phyloP scores from a whole-genome alignment of 2,113 vertebrate genomes.

The Ammodramus savannarum region DNA sequence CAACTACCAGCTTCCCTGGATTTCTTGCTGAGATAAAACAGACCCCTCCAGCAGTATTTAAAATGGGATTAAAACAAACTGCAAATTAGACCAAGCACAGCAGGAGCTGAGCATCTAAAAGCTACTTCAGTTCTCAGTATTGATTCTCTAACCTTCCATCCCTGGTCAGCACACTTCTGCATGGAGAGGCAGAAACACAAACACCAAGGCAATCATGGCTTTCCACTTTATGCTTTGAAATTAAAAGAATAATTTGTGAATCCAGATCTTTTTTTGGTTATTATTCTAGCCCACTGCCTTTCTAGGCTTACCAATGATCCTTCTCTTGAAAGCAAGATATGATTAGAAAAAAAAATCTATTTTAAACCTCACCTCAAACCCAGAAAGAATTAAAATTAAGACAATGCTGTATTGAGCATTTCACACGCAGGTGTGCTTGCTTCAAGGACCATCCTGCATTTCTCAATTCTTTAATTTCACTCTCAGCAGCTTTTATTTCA shows the following conservation, averaged over 20 bases:
- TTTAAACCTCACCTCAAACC: not conserved
- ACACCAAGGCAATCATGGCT: not conserved
- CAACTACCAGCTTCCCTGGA: not conserved
- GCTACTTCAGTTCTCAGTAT: slow-evolving; percentile 50
- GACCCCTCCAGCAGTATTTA: slow-evolving; percentile 13
- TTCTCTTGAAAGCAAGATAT: not conserved
- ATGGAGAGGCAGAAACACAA: not conserved
- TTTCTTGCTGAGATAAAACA: slow-evolving; percentile 10
- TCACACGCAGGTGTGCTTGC: not conserved
- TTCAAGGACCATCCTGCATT: not conserved
- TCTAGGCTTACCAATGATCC: not conserved
- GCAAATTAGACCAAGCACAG: slow-evolving; percentile 48
- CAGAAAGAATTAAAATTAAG: not conserved
- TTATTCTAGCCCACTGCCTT: not conserved
- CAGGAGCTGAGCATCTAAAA: slow-evolving; percentile 52
- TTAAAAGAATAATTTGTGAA: not conserved
- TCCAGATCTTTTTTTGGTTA: not conserved
- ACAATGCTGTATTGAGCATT: not conserved
- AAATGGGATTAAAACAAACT: slow-evolving; percentile 36
- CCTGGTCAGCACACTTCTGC: not conserved
- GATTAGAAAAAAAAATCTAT: not conserved
- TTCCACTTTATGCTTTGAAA: not conserved
- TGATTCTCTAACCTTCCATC: slow-evolving; percentile 32
- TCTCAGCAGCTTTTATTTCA: not conserved
- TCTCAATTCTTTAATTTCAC: not conserved